These are phyloP conservation scores for Pedetes capensis DNA, from an alignment of 2,113 vertebrate genomes.

Conservation along the genomic window DNA sequence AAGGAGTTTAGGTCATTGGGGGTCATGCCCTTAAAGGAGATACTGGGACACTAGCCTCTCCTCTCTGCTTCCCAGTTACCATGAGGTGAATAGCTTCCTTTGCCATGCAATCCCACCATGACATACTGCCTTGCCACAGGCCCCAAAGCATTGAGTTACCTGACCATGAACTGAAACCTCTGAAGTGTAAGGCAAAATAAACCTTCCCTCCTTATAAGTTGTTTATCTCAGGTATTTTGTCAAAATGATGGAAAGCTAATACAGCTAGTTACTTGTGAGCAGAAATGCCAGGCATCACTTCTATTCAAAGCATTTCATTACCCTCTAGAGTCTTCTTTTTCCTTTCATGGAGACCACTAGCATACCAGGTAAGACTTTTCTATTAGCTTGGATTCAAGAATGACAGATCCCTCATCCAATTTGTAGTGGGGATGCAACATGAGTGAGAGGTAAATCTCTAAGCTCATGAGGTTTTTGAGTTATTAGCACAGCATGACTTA, in stretches of 20 bases:
- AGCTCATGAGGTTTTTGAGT: background rate
- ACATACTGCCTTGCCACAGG: too few species aligned
- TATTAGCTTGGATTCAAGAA: background rate
- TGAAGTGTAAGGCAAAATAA: background rate
- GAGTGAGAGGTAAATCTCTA: background rate
- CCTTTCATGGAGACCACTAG: background rate
- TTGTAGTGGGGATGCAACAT: background rate
- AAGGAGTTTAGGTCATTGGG: background rate
- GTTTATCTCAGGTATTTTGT: background rate
- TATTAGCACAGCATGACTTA: background rate
- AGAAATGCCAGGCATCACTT: background rate
- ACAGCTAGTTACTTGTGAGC: background rate
- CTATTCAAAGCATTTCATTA: background rate
- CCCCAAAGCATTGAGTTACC: too few species aligned
- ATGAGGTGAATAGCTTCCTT: too few species aligned
- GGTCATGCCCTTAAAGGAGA: background rate
- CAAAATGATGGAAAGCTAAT: background rate
- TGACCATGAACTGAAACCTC: too few species aligned
- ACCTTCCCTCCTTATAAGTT: background rate
- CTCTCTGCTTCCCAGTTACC: background rate
- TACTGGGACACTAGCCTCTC: background rate
- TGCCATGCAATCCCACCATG: too few species aligned
- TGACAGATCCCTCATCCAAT: background rate
- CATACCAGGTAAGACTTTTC: background rate
- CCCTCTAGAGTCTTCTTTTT: background rate